Conservation (phyloP, 2,113 vertebrate genomes). For the Trochalopteron elliotii region DNA sequence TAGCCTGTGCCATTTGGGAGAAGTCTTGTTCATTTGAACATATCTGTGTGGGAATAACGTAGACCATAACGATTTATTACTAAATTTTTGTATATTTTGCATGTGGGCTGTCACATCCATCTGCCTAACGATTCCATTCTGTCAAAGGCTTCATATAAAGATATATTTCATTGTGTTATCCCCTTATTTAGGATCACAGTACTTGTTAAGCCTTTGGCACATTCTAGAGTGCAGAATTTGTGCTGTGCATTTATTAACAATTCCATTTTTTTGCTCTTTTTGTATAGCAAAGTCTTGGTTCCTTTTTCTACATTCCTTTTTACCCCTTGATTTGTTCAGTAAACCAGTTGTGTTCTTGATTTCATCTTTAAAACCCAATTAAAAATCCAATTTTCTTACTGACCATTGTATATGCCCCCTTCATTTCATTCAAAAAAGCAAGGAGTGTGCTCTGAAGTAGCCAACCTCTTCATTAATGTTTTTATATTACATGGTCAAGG, state of each 20-base stretch:
- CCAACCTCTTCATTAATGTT: background rate
- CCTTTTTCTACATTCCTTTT: background rate
- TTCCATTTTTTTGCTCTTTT: background rate
- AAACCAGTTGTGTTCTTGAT: background rate
- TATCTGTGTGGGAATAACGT: background rate
- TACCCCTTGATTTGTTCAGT: background rate
- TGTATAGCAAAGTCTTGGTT: background rate
- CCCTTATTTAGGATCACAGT: background rate
- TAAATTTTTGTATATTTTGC: background rate
- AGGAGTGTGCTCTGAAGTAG: background rate
- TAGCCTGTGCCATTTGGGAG: background rate
- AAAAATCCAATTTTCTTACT: background rate
- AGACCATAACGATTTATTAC: background rate
- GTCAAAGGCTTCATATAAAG: background rate
- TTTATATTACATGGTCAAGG: background rate
- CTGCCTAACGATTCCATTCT: background rate
- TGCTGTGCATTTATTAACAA: background rate
- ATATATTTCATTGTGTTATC: background rate
- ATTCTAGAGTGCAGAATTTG: background rate
- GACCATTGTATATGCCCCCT: background rate
- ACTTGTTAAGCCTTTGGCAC: background rate
- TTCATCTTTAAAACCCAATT: background rate
- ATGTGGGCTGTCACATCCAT: background rate
- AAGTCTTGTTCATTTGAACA: background rate
- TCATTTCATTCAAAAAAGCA: background rate